Percentiles rank a stretch among this genome's conserved stretches.
These are phyloP conservation scores for Automeris io DNA, from an alignment of 2,888 invertebrate species.

Conservation along the genomic window DNA sequence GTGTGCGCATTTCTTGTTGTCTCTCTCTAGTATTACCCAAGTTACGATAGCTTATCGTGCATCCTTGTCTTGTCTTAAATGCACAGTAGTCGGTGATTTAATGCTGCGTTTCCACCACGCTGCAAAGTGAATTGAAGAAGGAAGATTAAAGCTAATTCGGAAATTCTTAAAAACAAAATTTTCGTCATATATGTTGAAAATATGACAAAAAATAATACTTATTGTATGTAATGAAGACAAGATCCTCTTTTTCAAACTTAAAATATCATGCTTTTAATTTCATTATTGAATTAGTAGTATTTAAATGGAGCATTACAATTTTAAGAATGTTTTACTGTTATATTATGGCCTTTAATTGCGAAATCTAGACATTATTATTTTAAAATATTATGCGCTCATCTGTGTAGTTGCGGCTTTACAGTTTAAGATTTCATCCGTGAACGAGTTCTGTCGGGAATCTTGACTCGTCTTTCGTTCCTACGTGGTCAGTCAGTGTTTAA, in stretches of 20 bases:
- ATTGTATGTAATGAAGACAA: too few species aligned
- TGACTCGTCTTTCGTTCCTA: conserved; percentile 61
- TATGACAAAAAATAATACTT: too few species aligned
- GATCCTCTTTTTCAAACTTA: too few species aligned
- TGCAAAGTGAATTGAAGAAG: background rate
- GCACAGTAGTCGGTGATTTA: conserved; percentile 60
- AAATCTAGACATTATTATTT: too few species aligned
- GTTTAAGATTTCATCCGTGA: conserved; percentile 57
- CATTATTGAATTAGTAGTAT: too few species aligned
- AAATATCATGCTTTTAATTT: too few species aligned
- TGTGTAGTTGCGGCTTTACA: conserved; percentile 21
- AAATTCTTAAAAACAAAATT: too few species aligned
- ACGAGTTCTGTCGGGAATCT: conserved; percentile 66
- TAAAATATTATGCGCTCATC: background rate
- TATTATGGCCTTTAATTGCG: too few species aligned
- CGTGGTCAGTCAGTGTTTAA: conserved; percentile 47
- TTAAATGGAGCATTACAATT: too few species aligned
- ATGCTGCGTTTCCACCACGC: background rate
- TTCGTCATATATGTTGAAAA: too few species aligned
- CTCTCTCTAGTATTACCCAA: conserved; percentile 27
- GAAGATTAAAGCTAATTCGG: too few species aligned
- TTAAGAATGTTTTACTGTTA: too few species aligned
- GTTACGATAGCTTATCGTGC: conserved; percentile 13
- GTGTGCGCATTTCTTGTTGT: conserved; percentile 48
- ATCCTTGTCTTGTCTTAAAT: conserved; percentile 37